Evolutionary conservation across 2,113 vertebrate species (phyloP).

Genomic region (Myrmophylax atrothorax): DNA sequence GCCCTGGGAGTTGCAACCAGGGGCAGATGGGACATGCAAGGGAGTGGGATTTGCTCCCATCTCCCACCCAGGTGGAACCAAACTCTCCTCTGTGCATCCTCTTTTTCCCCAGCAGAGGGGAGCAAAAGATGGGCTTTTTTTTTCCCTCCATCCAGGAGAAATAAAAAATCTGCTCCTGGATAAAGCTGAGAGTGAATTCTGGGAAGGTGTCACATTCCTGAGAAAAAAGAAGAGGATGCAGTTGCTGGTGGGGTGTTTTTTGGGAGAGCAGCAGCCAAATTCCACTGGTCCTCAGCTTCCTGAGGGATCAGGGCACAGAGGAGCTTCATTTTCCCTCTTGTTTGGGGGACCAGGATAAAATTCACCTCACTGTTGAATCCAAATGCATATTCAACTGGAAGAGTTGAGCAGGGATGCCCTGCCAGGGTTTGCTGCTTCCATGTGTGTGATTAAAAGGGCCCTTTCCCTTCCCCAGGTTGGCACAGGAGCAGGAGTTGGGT

Average conservation of each 20-base stretch:
- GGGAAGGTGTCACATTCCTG: background rate
- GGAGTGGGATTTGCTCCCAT: background rate
- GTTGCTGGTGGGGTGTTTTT: background rate
- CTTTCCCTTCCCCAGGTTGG: conserved; percentile 80
- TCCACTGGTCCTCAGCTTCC: background rate
- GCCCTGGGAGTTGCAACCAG: background rate
- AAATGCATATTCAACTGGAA: background rate
- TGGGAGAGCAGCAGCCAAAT: background rate
- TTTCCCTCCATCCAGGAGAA: too few species aligned
- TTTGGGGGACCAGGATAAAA: background rate
- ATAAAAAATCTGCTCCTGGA: background rate
- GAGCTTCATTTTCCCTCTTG: background rate
- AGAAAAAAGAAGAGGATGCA: background rate
- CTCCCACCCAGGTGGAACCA: background rate
- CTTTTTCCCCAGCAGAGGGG: conserved; percentile 59
- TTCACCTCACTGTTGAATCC: background rate
- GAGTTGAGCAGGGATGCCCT: background rate
- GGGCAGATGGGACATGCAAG: background rate
- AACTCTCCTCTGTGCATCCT: background rate
- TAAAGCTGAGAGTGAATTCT: background rate
- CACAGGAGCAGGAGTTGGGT: conserved; percentile 87
- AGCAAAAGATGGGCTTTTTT: background rate
- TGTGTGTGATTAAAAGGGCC: background rate
- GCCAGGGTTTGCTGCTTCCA: fast-evolving
- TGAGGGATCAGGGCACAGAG: background rate